Evolutionary conservation across 2,113 vertebrate species (phyloP).

Genomic region (Pelvicachromis taeniatus): DNA sequence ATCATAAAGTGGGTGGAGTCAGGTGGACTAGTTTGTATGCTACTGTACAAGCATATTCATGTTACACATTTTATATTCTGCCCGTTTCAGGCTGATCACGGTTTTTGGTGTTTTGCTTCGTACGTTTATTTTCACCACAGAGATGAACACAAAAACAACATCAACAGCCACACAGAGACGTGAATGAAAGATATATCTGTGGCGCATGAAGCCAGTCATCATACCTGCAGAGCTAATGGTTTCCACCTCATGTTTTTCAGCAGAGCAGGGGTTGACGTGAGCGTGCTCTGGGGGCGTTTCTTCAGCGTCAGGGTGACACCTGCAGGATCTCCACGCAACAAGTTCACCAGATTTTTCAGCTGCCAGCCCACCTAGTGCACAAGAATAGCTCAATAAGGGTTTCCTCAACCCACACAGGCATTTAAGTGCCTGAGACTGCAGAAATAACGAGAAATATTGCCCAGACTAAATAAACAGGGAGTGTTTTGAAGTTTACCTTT

Average conservation of each 20-base stretch:
- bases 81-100: not conserved
- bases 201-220: not conserved
- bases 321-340: conserved; percentile 74
- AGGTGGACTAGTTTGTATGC: not conserved
- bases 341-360: conserved; percentile 77
- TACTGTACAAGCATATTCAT: not conserved
- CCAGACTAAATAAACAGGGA: not conserved
- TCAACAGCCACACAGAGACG: not conserved
- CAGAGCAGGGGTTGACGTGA: conserved; percentile 76
- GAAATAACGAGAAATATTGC: not conserved
- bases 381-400: not conserved
- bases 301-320: conserved; percentile 76
- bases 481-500: not conserved
- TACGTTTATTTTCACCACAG: not conserved
- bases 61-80: not conserved
- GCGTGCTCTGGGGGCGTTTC: conserved; percentile 78
- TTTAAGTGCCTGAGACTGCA: not conserved
- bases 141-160: conserved; percentile 5
- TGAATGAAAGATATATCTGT: not conserved
- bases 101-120: not conserved
- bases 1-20: not conserved
- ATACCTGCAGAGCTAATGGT: conserved; percentile 76
- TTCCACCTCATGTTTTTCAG: conserved; percentile 83
- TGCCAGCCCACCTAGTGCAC: conserved; percentile 76
- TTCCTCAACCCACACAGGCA: not conserved